Percentiles rank a stretch among this genome's conserved stretches.
phyloP scores from a whole-genome alignment of 2,888 invertebrate species.

The Phymatocera aterrima region DNA sequence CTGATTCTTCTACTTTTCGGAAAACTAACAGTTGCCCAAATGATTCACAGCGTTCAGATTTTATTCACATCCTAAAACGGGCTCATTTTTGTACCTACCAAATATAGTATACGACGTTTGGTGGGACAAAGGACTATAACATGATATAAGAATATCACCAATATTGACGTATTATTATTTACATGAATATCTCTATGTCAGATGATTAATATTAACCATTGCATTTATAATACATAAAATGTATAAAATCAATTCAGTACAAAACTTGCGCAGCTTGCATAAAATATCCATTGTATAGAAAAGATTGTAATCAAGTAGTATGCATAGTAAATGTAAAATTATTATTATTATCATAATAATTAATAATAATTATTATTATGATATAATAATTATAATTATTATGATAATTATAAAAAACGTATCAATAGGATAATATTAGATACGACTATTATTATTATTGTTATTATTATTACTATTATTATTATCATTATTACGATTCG shows the following conservation, averaged over 20 bases:
- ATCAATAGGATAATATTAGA: constrained; percentile 21
- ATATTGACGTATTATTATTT: too few relatives aligned
- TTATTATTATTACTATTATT: background rate
- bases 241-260: constrained; percentile 31
- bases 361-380: background rate
- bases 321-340: constrained; percentile 27
- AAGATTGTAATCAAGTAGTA: background rate
- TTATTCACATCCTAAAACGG: too few relatives aligned
- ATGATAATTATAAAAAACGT: constrained; percentile 33
- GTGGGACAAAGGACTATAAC: too few relatives aligned
- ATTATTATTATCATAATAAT: constrained; percentile 16
- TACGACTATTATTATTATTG: background rate
- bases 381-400: background rate
- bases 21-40: too few relatives aligned
- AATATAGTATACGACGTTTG: too few relatives aligned
- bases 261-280: background rate
- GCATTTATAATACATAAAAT: constrained; percentile 1
- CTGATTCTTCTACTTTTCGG: too few relatives aligned
- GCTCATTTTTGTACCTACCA: too few relatives aligned
- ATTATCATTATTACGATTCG: too few relatives aligned
- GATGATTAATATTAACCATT: background rate
- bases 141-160: too few relatives aligned
- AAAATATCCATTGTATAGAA: background rate
- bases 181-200: background rate
- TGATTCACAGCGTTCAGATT: too few relatives aligned